A percentile compares a stretch with the other conserved stretches of the same genome.
Evolutionary conservation across 92 coral and sea anemone genomes (phyloP).

Genomic region (Parazoanthus swiftii): DNA sequence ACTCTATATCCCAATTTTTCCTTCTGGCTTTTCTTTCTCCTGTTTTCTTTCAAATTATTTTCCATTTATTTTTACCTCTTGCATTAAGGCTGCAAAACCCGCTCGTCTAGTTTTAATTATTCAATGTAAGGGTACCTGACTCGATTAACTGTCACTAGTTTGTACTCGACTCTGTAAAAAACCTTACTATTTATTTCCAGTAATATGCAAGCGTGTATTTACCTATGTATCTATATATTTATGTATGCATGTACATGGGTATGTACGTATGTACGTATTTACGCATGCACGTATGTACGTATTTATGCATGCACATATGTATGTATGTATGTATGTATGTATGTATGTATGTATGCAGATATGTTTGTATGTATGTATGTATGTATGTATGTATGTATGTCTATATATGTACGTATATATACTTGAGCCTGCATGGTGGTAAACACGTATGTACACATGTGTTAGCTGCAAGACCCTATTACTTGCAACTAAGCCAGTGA

Average conservation of each 20-base stretch:
- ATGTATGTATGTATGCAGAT: background rate
- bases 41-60: too few relatives aligned
- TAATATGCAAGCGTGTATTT: too few relatives aligned
- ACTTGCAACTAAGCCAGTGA: background rate
- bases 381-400: background rate
- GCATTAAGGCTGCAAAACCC: too few relatives aligned
- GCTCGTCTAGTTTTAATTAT: too few relatives aligned
- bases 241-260: background rate
- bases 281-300: background rate
- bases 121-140: too few relatives aligned
- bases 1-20: too few relatives aligned
- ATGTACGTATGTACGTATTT: background rate
- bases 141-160: too few relatives aligned
- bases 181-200: too few relatives aligned
- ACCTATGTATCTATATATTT: too few relatives aligned
- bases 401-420: background rate
- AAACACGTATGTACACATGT: background rate
- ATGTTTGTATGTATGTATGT: background rate
- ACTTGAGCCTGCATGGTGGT: background rate
- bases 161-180: background rate
- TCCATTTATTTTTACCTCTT: too few relatives aligned
- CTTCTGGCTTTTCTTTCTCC: too few relatives aligned
- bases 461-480: background rate
- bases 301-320: background rate
- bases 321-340: background rate